Base-by-base conservation (phyloP, 2,888 invertebrate genomes). In the Ypsolopha scabrella region DNA sequence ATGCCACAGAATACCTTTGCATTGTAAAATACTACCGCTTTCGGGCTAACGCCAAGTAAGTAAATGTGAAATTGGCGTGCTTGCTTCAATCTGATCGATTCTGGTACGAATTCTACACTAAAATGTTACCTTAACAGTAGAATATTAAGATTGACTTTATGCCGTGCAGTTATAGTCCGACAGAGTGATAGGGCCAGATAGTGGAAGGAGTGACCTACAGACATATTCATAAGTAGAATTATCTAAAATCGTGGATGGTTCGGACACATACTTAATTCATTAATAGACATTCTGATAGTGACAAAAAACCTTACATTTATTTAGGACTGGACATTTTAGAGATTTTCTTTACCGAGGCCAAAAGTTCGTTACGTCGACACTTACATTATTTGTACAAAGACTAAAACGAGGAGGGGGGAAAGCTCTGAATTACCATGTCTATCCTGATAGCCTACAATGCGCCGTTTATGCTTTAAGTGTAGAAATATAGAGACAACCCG, bases 201-300 rank as follows among this genome's bases (percentile, higher is more conserved):
- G 24, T 24, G 2, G 24, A 24, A 38, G 9, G 38, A 38, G 38
- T 38, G 38, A 38, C 9, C 24, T 24, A 38, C 2, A 38, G 38
- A 38, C 38, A 38, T 38, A 38, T 38, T 6, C 38, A 38, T 38
- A 38, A 38, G n/a, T 38, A 47, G 9, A 47, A 9, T 47, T n/a
- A 36, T 47, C 11, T 47, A 47, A 36, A 37, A 64, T 52, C 56
- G 62, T 67, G 65, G 65, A 66, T 67, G 67, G 64, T 75, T 67
- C 67, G 71, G 74, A 72, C 60, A 73, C 59, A 69, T 11, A 64
- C 63, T 67, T 68, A 69, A 58, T 58, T 63, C 57, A 67, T 64
- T 67, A 70, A 60, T 68, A 68, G 72, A 76, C 71, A 74, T 73
- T 70, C 74, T 72, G 72, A 81, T 74, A 75, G 75, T 71, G 69